Percentiles rank a stretch among this genome's conserved stretches.
Conservation (phyloP, 2,888 invertebrate species). For the Mythimna lalbum region DNA sequence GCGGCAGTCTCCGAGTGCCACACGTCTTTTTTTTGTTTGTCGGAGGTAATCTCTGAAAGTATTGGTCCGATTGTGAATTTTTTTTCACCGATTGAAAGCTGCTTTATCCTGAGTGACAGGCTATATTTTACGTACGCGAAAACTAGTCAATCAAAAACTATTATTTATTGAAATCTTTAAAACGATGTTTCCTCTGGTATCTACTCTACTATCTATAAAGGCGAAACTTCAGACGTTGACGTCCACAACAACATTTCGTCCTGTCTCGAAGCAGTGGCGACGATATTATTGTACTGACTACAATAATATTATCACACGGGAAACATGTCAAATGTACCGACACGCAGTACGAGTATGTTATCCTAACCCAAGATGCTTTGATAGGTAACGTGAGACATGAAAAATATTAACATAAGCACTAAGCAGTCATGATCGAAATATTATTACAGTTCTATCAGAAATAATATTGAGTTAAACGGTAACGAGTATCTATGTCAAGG, state of each 20-base stretch:
- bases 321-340: conserved; percentile 4
- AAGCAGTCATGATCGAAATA: background rate
- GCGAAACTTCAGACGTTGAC: too few species aligned
- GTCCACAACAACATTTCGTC: conserved; percentile 1
- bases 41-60: too few species aligned
- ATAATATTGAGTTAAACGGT: background rate
- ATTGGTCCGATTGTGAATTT: too few species aligned
- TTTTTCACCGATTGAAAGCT: too few species aligned
- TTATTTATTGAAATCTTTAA: too few species aligned
- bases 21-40: too few species aligned
- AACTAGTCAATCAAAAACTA: too few species aligned
- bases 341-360: conserved; percentile 18
- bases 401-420: background rate
- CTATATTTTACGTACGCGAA: too few species aligned
- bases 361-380: background rate
- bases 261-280: background rate
- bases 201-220: too few species aligned
- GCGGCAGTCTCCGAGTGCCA: too few species aligned
- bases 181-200: too few species aligned
- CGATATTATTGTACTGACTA: conserved; percentile 10
- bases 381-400: background rate
- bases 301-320: conserved; percentile 15
- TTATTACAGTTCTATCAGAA: background rate
- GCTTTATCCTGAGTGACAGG: too few species aligned
- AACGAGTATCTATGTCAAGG: background rate